A percentile compares a stretch with the other conserved stretches of the same genome.
phyloP scores from a whole-genome alignment of 1,140 invertebrate species.

The Meloidogyne floridensis region DNA sequence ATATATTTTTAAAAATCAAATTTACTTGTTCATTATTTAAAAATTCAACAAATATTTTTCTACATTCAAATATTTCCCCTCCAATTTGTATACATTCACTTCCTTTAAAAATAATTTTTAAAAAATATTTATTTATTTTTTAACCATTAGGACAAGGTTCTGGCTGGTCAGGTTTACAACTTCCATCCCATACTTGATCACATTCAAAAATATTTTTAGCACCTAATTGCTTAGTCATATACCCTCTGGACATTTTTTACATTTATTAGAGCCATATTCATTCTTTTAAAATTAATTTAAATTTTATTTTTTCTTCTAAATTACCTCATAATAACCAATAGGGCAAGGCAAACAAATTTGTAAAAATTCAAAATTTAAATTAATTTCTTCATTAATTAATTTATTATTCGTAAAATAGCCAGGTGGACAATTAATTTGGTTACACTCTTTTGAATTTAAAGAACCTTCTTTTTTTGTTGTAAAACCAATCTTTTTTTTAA shows the following conservation, averaged over 20 bases:
- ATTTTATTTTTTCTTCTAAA: neutral
- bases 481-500: slow-evolving; percentile 27
- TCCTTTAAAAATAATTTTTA: slow-evolving; percentile 3
- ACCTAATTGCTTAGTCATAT: neutral
- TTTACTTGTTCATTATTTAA: no score
- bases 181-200: slow-evolving; percentile 6
- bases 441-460: slow-evolving; percentile 11
- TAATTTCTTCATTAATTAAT: neutral
- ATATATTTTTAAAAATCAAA: no score
- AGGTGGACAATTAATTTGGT: slow-evolving; percentile 32
- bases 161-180: slow-evolving; percentile 12
- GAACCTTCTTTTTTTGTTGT: slow-evolving; percentile 19
- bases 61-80: slow-evolving; percentile 5
- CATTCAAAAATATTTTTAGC: slow-evolving; percentile 16
- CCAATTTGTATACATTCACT: slow-evolving; percentile 18
- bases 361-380: neutral
- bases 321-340: slow-evolving; percentile 36
- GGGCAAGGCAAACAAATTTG: slow-evolving; percentile 24
- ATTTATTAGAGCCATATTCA: slow-evolving; percentile 11
- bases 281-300: neutral
- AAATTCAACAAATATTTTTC: neutral
- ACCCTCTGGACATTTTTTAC: slow-evolving; percentile 14
- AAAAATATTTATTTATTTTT: neutral
- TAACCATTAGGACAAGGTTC: slow-evolving; percentile 20
- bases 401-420: slow-evolving; percentile 10